phyloP scores from a whole-genome alignment of 2,797 vertebrate species.

The Gymnoscopelus braueri region DNA sequence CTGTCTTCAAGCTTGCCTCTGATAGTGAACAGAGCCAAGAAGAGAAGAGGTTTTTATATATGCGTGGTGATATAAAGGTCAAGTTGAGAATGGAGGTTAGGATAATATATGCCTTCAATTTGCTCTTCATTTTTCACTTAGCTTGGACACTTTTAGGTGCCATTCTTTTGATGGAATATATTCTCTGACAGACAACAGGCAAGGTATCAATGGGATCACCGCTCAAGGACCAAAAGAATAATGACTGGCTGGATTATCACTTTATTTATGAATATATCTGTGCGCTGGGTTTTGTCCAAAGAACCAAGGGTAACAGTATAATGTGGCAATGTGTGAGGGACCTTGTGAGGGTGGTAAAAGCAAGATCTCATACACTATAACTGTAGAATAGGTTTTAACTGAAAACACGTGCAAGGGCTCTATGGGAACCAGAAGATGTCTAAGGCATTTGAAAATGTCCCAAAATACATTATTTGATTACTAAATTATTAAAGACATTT shows the following conservation, averaged over 20 bases:
- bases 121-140: conserved; percentile 50
- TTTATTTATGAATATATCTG: conserved; percentile 16
- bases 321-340: conserved; percentile 13
- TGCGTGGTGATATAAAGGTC: conserved; percentile 50
- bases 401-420: conserved; percentile 8
- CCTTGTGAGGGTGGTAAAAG: conserved; percentile 21
- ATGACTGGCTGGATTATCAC: neutral
- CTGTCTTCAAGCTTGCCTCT: conserved; percentile 19
- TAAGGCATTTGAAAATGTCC: conserved; percentile 24
- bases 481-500: too few species aligned
- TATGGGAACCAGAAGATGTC: conserved; percentile 22
- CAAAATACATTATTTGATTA: neutral
- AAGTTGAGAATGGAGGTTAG: conserved; percentile 53
- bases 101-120: conserved; percentile 59
- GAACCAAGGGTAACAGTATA: conserved; percentile 1
- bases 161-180: conserved; percentile 41
- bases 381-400: conserved; percentile 22
- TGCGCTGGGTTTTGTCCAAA: conserved; percentile 11
- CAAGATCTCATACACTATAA: neutral
- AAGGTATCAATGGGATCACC: conserved; percentile 11
- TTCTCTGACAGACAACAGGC: conserved; percentile 37
- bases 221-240: conserved; percentile 4
- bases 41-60: conserved; percentile 12
- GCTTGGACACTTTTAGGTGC: conserved; percentile 35
- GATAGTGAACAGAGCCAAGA: conserved; percentile 26